A percentile compares a stretch with the other conserved stretches of the same genome.
Evolutionary conservation across 2,888 invertebrate species (phyloP).

Genomic region (Diaperis boleti): DNA sequence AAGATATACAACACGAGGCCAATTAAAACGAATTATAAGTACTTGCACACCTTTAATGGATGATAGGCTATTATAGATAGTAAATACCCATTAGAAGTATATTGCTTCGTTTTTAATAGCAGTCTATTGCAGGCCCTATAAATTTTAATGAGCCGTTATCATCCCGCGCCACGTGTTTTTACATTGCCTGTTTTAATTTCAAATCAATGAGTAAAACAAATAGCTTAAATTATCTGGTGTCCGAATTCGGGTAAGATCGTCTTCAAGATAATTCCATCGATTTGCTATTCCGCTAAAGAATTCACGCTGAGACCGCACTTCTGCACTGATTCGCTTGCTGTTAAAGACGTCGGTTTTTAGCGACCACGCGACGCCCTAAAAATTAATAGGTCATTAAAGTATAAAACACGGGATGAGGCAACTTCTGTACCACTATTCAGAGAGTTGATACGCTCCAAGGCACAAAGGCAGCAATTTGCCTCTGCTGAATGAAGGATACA

Average conservation of each 20-base stretch:
- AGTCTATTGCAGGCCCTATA: too few species aligned
- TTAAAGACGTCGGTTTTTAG: background rate
- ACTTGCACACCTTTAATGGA: too few species aligned
- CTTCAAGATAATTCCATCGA: slow-evolving; percentile 10
- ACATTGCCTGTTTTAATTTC: background rate
- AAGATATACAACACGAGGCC: too few species aligned
- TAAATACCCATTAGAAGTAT: too few species aligned
- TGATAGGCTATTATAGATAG: too few species aligned
- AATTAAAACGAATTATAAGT: too few species aligned
- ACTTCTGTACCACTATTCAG: slow-evolving; percentile 43
- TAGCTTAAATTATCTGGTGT: background rate
- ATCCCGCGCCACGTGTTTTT: background rate
- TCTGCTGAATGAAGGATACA: slow-evolving; percentile 53
- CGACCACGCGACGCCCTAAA: slow-evolving; percentile 42
- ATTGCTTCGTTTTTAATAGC: too few species aligned
- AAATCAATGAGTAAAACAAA: background rate
- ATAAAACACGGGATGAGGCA: slow-evolving; percentile 47
- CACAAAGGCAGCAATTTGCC: slow-evolving; percentile 52
- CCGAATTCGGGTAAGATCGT: background rate
- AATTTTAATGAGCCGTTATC: background rate
- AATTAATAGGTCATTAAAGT: slow-evolving; percentile 51
- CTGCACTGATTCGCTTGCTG: background rate
- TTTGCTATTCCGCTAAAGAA: slow-evolving; percentile 1
- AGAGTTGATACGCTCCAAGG: slow-evolving; percentile 40
- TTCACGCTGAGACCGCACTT: background rate